phyloP scores from a whole-genome alignment of 92 coral and sea anemone genomes.

The Parazoanthus atlanticus region DNA sequence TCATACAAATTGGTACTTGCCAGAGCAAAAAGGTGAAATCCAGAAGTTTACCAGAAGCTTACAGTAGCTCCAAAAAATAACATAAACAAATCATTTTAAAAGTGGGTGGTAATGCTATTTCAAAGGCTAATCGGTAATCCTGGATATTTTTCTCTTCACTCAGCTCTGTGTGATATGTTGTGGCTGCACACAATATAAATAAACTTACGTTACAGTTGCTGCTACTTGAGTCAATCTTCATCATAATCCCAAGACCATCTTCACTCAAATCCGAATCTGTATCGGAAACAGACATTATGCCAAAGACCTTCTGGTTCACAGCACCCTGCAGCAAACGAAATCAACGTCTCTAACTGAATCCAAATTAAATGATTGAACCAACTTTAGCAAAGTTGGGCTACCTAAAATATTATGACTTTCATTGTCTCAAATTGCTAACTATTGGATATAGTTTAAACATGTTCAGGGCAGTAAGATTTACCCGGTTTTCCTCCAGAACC shows the following conservation, averaged over 20 bases:
- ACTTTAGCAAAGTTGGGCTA: neutral
- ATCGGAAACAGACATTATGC: slow-evolving; percentile 61
- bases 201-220: slow-evolving; percentile 75
- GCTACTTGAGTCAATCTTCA: slow-evolving; percentile 79
- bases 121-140: neutral
- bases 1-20: too few species aligned
- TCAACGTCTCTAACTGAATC: too few species aligned
- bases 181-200: neutral
- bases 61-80: too few species aligned
- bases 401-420: too few species aligned
- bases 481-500: neutral
- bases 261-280: slow-evolving; percentile 86
- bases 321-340: slow-evolving; percentile 28
- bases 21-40: too few species aligned
- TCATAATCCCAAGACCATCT: slow-evolving; percentile 70
- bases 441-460: neutral
- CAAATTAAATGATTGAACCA: neutral
- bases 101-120: neutral
- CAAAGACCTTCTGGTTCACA: slow-evolving; percentile 7
- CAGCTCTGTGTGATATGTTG: neutral
- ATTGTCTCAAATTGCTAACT: neutral
- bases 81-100: neutral
- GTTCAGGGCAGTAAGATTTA: neutral
- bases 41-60: too few species aligned
- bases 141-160: neutral